Conservation (phyloP, 2,797 vertebrate species). For the Cossypha polioptera region DNA sequence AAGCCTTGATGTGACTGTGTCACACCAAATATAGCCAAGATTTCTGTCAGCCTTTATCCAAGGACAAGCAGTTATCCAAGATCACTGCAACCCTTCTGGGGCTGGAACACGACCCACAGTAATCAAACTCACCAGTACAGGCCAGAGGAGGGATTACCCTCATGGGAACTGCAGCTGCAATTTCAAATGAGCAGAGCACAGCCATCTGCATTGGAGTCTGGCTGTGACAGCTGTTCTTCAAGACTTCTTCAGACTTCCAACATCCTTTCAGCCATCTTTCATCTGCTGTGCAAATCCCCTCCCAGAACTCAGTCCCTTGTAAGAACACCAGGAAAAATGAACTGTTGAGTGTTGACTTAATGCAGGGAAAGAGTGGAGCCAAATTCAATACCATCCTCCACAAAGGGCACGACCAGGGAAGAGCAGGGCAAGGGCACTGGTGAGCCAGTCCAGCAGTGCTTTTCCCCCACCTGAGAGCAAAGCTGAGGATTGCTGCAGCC, state of each 20-base stretch:
- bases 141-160: background rate
- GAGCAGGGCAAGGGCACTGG: background rate
- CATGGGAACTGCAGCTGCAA: background rate
- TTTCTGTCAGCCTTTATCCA: background rate
- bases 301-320: background rate
- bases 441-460: background rate
- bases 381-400: background rate
- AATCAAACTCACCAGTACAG: background rate
- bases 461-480: background rate
- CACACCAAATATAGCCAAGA: background rate
- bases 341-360: fast-evolving
- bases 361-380: fast-evolving
- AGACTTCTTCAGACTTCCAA: background rate
- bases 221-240: background rate
- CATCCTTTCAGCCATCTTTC: background rate
- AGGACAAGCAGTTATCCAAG: background rate
- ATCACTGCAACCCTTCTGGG: background rate
- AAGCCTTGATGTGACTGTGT: background rate
- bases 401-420: fast-evolving
- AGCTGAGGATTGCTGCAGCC: background rate
- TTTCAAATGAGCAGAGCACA: background rate
- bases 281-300: background rate
- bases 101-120: background rate
- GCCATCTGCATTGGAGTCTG: background rate
- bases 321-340: background rate